Evolutionary conservation across 2,113 vertebrate species (phyloP).

Genomic region (Gila orcuttii): DNA sequence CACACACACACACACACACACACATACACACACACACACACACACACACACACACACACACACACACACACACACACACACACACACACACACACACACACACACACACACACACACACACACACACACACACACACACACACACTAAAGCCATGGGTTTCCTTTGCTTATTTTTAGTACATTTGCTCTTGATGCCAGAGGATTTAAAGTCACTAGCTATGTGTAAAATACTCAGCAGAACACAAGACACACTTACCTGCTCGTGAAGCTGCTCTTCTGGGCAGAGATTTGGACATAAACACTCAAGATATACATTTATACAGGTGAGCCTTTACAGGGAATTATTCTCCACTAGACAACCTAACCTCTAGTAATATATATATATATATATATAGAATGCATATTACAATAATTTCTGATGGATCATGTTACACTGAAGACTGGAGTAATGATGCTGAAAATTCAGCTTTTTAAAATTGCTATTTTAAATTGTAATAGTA

Average conservation of each 20-base stretch:
- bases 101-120: neutral
- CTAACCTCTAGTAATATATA: neutral
- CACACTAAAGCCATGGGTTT: neutral
- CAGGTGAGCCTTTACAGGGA: constrained; percentile 12
- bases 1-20: constrained; percentile 9
- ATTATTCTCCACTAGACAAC: neutral
- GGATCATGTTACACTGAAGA: too few relatives aligned
- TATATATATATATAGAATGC: too few relatives aligned
- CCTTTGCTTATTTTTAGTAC: constrained; percentile 23
- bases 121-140: neutral
- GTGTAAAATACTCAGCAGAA: neutral
- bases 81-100: constrained; percentile 19
- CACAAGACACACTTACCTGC: neutral
- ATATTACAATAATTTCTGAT: too few relatives aligned
- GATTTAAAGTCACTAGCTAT: constrained; percentile 30
- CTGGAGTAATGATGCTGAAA: too few relatives aligned
- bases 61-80: neutral
- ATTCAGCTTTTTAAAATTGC: too few relatives aligned
- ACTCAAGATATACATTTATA: neutral
- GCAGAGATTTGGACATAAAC: neutral
- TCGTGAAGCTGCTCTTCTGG: neutral
- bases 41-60: too few relatives aligned
- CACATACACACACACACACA: neutral
- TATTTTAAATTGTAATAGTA: too few relatives aligned
- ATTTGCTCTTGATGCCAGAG: constrained; percentile 4